These are phyloP conservation scores for Bubo bubo DNA, from an alignment of 2,113 vertebrate species.

Conservation along the genomic window DNA sequence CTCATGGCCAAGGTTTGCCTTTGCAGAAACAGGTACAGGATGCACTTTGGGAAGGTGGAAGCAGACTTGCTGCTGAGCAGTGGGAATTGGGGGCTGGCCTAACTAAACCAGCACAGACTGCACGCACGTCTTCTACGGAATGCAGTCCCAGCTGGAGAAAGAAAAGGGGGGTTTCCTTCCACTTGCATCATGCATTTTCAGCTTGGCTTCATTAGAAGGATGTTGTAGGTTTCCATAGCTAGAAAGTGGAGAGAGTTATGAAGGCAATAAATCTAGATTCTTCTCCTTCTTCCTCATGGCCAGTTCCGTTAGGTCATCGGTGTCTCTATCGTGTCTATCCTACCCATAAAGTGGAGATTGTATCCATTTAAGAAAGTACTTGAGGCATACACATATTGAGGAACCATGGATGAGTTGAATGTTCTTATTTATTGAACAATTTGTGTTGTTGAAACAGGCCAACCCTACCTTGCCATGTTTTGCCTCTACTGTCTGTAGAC, in stretches of 20 bases:
- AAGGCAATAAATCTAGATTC: background rate
- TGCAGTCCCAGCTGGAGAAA: background rate
- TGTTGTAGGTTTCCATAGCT: background rate
- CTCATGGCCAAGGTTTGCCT: background rate
- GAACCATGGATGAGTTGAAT: background rate
- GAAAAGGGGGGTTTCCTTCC: background rate
- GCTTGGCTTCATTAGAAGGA: background rate
- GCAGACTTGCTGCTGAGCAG: accelerated
- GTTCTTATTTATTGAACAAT: background rate
- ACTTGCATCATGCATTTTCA: accelerated
- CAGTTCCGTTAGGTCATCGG: background rate
- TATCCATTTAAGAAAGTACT: background rate
- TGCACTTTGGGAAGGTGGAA: background rate
- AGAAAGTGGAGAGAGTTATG: background rate
- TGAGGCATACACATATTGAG: background rate
- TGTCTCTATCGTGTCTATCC: background rate
- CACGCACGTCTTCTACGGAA: accelerated
- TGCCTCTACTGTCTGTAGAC: background rate
- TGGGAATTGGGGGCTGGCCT: background rate
- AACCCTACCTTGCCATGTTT: background rate
- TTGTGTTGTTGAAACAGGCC: background rate
- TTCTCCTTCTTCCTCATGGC: background rate
- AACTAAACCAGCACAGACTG: background rate
- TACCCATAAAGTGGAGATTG: background rate
- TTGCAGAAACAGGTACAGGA: background rate